These are phyloP conservation scores for Tympanoctomys barrerae DNA, from an alignment of 2,797 vertebrate genomes.

Conservation along the genomic window DNA sequence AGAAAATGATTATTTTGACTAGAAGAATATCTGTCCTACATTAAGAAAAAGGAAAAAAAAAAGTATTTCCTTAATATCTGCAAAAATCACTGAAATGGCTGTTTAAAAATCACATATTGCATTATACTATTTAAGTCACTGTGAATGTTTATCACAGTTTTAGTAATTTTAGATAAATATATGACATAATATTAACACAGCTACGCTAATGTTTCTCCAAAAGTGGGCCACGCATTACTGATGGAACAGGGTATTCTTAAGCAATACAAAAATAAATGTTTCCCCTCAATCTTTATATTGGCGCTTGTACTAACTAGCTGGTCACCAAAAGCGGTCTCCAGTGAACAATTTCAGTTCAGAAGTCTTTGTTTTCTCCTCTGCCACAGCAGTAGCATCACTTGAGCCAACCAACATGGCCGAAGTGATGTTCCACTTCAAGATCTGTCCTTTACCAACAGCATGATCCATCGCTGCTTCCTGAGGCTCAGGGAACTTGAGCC, in stretches of 20 bases:
- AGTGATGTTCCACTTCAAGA: background rate
- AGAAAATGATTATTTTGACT: conserved; percentile 53
- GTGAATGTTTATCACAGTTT: conserved; percentile 33
- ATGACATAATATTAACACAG: background rate
- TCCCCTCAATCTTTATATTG: background rate
- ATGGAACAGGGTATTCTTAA: conserved; percentile 20
- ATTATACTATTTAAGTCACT: conserved; percentile 7
- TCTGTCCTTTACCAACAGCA: background rate
- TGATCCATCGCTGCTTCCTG: background rate
- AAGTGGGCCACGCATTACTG: background rate
- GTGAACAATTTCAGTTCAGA: background rate
- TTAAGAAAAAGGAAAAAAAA: background rate
- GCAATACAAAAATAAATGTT: background rate
- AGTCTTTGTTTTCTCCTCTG: background rate
- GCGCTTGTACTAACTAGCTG: background rate
- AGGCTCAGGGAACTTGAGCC: background rate
- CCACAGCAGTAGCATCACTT: background rate
- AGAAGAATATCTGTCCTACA: conserved; percentile 1
- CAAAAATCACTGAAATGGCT: conserved; percentile 46
- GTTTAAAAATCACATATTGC: conserved; percentile 36
- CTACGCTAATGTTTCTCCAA: background rate
- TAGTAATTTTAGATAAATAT: conserved; percentile 17
- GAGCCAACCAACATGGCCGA: background rate
- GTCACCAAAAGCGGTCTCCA: background rate
- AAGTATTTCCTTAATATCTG: conserved; percentile 32